Base-by-base conservation (phyloP, 2,888 invertebrate species). In the Machimus rusticus region DNA sequence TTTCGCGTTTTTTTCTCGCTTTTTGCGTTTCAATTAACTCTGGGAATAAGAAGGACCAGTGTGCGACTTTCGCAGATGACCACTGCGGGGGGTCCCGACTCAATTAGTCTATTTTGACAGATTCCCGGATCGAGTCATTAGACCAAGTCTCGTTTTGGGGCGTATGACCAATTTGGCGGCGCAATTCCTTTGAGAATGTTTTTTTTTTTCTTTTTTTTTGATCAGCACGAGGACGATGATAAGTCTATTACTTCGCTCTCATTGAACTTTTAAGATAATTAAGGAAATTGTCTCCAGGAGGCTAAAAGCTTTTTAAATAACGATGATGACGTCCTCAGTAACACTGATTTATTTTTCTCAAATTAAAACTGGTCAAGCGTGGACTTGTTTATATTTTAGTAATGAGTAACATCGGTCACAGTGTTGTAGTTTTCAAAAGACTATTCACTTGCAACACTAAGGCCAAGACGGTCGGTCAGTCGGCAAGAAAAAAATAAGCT, bases 31-130 rank as follows among this genome's bases (percentile, higher is more conserved):
- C 46, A 79, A 79, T 79, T 43, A 79, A n/a, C 23, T 5, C 23
- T 5, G 39, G 23, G 43, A 79, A 46, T 39, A 28, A 46, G 43
- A 16, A 23, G 19, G 76, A 23, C 66, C 66, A 55, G 37, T 82
- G n/a, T 34, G n/a, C 51, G 8, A 23, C n/a, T 46, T 46, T 51
- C 14, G 23, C 28, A 43, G 28, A 23, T 66, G 16, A 74, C 19
- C 14, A 84, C 31, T 28, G 66, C 23, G 66, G 66, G 66, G 51
- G 66, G 19, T 66, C 66, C 12, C 23, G 23, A 66, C 19, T 66
- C 84, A 84, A 84, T 84, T 84, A 84, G 84, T 74, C 74, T 74
- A 39, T 74, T 84, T 74, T 84, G 84, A 84, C 57, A 34, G 82
- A 82, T 55, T 82, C 34, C n/a, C 57, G n/a, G 6, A 12, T 19